Evolutionary conservation across 2,797 vertebrate genomes (phyloP).

Genomic region (Sebastes steindachneri): DNA sequence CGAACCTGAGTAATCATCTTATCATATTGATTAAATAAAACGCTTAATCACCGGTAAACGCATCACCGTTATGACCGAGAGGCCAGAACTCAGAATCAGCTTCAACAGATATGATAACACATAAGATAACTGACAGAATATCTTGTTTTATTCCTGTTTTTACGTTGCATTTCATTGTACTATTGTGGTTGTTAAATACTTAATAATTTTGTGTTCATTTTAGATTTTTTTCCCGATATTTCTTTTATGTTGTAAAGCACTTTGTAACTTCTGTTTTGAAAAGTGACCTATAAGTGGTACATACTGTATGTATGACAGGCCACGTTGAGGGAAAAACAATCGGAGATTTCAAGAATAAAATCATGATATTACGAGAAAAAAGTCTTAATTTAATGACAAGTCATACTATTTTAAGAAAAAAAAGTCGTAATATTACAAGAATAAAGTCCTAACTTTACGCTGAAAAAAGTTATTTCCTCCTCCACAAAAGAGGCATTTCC

Average conservation of each 20-base stretch:
- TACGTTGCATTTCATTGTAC: neutral
- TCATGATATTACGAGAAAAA: too few species aligned
- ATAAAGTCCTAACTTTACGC: too few species aligned
- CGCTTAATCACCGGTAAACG: constrained; percentile 13
- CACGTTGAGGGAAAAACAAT: too few species aligned
- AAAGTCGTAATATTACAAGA: too few species aligned
- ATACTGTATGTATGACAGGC: too few species aligned
- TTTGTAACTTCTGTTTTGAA: neutral
- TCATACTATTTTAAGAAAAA: too few species aligned
- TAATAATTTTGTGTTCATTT: neutral
- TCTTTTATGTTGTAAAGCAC: neutral
- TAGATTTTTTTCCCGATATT: neutral
- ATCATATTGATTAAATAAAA: constrained; percentile 63
- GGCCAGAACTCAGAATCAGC: neutral
- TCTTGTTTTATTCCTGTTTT: neutral
- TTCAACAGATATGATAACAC: constrained; percentile 3
- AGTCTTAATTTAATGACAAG: too few species aligned
- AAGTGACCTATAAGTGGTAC: neutral
- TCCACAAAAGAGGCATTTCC: too few species aligned
- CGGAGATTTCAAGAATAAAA: too few species aligned
- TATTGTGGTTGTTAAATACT: neutral
- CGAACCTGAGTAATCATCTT: constrained; percentile 38
- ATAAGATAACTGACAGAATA: neutral
- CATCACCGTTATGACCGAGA: neutral
- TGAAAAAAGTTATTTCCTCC: too few species aligned